Evolutionary conservation across 2,113 vertebrate species (phyloP).

Genomic region (Leucoraja erinaceus): DNA sequence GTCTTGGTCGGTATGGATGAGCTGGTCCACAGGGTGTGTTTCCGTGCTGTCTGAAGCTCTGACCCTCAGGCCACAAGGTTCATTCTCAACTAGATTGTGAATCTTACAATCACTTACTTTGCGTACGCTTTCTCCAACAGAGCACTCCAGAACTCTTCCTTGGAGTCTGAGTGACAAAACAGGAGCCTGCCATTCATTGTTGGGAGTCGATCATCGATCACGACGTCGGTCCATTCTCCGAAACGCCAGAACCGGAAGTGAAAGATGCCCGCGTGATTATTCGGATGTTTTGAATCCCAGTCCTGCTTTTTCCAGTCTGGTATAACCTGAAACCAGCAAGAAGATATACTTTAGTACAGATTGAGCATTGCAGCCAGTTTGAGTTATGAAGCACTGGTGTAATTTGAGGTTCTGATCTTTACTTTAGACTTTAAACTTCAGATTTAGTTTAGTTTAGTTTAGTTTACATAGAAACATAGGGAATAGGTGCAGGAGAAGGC

Average conservation of each 20-base stretch:
- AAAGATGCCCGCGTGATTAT: slow-evolving; percentile 81
- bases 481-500: no score
- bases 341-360: background rate
- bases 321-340: slow-evolving; percentile 65
- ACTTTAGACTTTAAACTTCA: no score
- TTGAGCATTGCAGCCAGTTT: background rate
- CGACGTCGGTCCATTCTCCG: slow-evolving; percentile 83
- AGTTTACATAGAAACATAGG: no score
- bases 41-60: no score
- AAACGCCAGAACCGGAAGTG: slow-evolving; percentile 88
- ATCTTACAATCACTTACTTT: slow-evolving; percentile 59
- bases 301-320: slow-evolving; percentile 76
- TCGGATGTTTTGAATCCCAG: slow-evolving; percentile 68
- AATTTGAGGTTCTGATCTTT: no score
- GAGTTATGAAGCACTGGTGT: background rate
- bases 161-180: slow-evolving; percentile 76
- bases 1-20: no score
- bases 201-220: slow-evolving; percentile 85
- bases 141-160: slow-evolving; percentile 87
- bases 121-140: slow-evolving; percentile 88
- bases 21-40: no score
- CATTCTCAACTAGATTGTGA: background rate
- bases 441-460: no score
- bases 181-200: slow-evolving; percentile 70
- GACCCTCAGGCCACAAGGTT: background rate